Evolutionary conservation across 2,113 vertebrate species (phyloP), one percentile per base, ranked within the genome.

Genomic region (Ptilonorhynchus violaceus): DNA sequence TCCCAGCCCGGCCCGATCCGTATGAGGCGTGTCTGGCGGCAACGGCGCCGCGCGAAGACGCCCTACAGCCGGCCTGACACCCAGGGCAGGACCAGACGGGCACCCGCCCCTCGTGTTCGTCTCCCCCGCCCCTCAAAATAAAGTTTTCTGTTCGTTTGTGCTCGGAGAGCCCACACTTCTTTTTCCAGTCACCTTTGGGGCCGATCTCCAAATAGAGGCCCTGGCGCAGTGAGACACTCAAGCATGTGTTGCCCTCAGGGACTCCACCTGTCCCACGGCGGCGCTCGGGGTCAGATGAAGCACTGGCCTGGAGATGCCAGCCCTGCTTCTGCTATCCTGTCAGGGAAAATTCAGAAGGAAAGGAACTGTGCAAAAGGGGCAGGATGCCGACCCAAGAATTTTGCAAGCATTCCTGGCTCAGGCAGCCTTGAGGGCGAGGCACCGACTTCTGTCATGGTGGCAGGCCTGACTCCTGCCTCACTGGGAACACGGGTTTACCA

Each of bases 391-490:
- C 60, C 60, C 7, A 41, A 37, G 60, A 62, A 41, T 35, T n/a
- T 30, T 35, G 24, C 37, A 64, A 53, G 31, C 11, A n/a, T 28
- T 52, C 18, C 10, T 42, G 37, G 23, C 23, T 41, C 37, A 42
- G 59, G 31, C 37, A 42, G 30, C 24, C 31, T 21, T 3, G 8
- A 41, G 9, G 33, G 41, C 11, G 10, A 30, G 4, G 18, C 28
- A 15, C 2, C 0, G 0, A 20, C 33, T 31, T 42, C 50, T 47
- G n/a, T 15, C 39, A 46, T 2, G 1, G 25, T 1, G 9, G 39
- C 56, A 69, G 55, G 31, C 35, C 46, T 24, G 50, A 19, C 9
- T 10, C 17, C 18, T 52, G 28, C 52, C 72, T 50, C 2, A 1
- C 68, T 39, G 64, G 37, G 49, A 30, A 14, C 6, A 2, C 60